Base-by-base conservation (phyloP, 2,797 vertebrate species). In the Erithacus rubecula region DNA sequence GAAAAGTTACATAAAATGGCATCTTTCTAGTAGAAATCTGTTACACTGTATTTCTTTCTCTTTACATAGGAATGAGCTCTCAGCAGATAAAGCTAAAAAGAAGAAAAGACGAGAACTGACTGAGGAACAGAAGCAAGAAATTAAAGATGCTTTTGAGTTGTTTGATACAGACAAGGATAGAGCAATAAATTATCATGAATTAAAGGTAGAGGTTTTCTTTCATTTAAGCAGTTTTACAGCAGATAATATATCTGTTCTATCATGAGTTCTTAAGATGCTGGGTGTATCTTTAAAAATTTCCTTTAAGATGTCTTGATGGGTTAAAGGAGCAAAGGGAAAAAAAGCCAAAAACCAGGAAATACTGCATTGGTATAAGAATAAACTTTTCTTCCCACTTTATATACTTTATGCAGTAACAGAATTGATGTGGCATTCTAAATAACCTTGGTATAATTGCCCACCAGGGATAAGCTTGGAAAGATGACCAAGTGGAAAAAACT, bases 111-210 rank as follows among this genome's bases (percentile, higher is more conserved):
- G 98, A 95, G 98, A 99, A 93, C 97, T 99, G 26, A 98, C 97
- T 15, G 98, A 99, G 92, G 98, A 99, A 39, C 98, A 99, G 97
- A 99, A 98, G 69, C 98, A 98, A 86, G 99, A 99, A 97, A 98
- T 99, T 93, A 99, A 99, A 97, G 99, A 99, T 97, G 99, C 99
- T 9, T 99, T 99, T 94, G 98, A 99, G 49, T 84, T 99, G 75
- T 99, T 99, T 77, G 99, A 99, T 95, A 99, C 98, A 3, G 99
- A 99, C 96, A 99, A 98, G 97, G 99, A 99, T 53, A 98, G 96
- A 97, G 98, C 98, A n/a, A 98, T 99, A 89, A 98, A 99, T 96
- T 99, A 99, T 70, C 98, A 99, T 52, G 98, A 99, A 94, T 97
- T 99, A 83, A 99, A 99, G 98, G 98, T 98, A 97, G 65, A 70